A percentile compares a stretch with the other conserved stretches of the same genome.
These are phyloP conservation scores for Oxyteleia sp. DNA, from an alignment of 2,888 invertebrate genomes.

Conservation along the genomic window DNA sequence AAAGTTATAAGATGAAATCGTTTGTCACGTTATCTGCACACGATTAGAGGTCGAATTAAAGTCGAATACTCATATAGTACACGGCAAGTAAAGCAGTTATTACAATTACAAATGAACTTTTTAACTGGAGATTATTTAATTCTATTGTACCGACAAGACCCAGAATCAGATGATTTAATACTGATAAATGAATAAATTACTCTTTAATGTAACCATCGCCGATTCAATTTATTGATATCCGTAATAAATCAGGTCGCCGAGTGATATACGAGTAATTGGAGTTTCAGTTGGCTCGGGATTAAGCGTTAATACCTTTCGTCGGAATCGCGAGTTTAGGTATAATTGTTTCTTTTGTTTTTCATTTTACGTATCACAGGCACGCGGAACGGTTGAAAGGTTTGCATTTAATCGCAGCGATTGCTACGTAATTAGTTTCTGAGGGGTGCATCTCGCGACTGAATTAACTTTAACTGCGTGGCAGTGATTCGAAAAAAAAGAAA, in stretches of 20 bases:
- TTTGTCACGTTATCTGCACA: neutral
- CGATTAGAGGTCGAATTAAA: neutral
- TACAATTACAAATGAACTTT: conserved; percentile 7
- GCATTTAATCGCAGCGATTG: conserved; percentile 26
- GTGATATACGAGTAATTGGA: conserved; percentile 22
- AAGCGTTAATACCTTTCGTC: conserved; percentile 20
- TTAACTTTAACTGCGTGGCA: conserved; percentile 10
- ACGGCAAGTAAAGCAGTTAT: neutral
- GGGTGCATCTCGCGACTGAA: conserved; percentile 36
- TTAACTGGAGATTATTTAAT: conserved; percentile 1
- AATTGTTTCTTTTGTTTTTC: conserved; percentile 26
- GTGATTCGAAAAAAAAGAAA: conserved; percentile 44
- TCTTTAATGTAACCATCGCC: conserved; percentile 24
- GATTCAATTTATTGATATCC: conserved; percentile 18
- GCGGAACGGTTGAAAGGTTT: conserved; percentile 11
- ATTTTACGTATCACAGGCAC: neutral
- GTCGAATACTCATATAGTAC: neutral
- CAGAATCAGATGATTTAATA: conserved; percentile 11
- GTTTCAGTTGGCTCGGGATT: conserved; percentile 8
- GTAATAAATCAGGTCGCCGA: conserved; percentile 14
- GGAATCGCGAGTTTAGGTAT: conserved; percentile 13
- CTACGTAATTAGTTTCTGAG: conserved; percentile 46
- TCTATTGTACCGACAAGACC: neutral
- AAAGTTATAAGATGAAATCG: too few species aligned
- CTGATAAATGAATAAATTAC: conserved; percentile 30